Evolutionary conservation across 2,888 invertebrate species (phyloP).

Genomic region (Acanthoscelides obtectus): DNA sequence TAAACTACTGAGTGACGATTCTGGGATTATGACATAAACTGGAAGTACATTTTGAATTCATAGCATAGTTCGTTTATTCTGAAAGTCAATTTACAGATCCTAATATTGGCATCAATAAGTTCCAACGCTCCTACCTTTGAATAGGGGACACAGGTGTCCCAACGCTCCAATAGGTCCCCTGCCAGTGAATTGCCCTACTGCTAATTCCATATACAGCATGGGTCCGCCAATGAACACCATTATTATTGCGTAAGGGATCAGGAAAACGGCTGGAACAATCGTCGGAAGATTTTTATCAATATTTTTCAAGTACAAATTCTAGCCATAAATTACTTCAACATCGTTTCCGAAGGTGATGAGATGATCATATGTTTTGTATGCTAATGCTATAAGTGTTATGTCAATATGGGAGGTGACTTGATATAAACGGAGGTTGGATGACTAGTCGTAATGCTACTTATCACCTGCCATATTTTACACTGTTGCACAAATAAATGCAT

Average conservation of each 20-base stretch:
- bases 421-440: neutral
- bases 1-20: too few relatives aligned
- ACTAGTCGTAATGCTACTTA: too few relatives aligned
- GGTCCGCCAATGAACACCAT: slow-evolving; percentile 88
- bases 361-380: neutral
- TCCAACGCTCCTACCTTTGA: slow-evolving; percentile 67
- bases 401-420: neutral
- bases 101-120: neutral
- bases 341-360: neutral
- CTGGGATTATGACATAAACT: too few relatives aligned
- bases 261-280: slow-evolving; percentile 75
- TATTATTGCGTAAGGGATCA: slow-evolving; percentile 91
- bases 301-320: neutral
- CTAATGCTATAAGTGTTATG: neutral
- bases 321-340: neutral
- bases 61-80: too few relatives aligned
- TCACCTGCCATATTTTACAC: too few relatives aligned
- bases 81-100: too few relatives aligned
- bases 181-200: slow-evolving; percentile 88
- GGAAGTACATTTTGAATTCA: too few relatives aligned
- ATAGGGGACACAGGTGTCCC: slow-evolving; percentile 85
- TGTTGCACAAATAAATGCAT: neutral
- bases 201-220: slow-evolving; percentile 89
- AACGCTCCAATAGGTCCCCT: slow-evolving; percentile 89
- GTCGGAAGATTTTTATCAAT: neutral